Percentiles rank a stretch among this genome's conserved stretches.
phyloP scores from a whole-genome alignment of 2,888 invertebrate species.

The Ophion ellenae region DNA sequence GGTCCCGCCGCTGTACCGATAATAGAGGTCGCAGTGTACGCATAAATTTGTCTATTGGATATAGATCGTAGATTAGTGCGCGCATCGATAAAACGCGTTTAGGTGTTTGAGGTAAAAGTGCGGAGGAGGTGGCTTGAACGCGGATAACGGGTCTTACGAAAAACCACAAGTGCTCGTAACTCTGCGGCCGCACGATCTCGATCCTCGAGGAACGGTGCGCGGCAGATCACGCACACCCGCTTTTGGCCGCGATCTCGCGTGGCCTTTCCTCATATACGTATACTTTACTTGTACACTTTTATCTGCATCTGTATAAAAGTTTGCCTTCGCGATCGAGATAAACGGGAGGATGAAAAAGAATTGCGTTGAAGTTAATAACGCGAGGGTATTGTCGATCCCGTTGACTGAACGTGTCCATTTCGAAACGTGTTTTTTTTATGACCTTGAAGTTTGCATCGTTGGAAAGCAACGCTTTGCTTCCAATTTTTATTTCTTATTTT shows the following conservation, averaged over 20 bases:
- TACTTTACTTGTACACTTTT: constrained; percentile 1
- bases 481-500: too few species aligned
- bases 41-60: too few species aligned
- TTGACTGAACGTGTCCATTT: constrained; percentile 35
- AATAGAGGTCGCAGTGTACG: too few species aligned
- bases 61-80: too few species aligned
- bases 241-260: constrained; percentile 24
- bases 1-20: too few species aligned
- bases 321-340: constrained; percentile 20
- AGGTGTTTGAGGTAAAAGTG: too few species aligned
- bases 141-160: constrained; percentile 69
- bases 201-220: constrained; percentile 60
- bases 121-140: constrained; percentile 15
- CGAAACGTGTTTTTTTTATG: too few species aligned
- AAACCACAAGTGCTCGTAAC: constrained; percentile 68
- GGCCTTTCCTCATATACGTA: constrained; percentile 3
- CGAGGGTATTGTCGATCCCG: constrained; percentile 35
- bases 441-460: too few species aligned
- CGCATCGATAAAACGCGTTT: too few species aligned
- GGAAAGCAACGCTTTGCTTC: too few species aligned
- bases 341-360: constrained; percentile 16
- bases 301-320: background rate
- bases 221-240: constrained; percentile 43
- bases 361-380: constrained; percentile 11
- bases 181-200: constrained; percentile 52